A percentile compares a stretch with the other conserved stretches of the same genome.
phyloP scores from a whole-genome alignment of 2,888 invertebrate species.

The Oxytorus armatus region DNA sequence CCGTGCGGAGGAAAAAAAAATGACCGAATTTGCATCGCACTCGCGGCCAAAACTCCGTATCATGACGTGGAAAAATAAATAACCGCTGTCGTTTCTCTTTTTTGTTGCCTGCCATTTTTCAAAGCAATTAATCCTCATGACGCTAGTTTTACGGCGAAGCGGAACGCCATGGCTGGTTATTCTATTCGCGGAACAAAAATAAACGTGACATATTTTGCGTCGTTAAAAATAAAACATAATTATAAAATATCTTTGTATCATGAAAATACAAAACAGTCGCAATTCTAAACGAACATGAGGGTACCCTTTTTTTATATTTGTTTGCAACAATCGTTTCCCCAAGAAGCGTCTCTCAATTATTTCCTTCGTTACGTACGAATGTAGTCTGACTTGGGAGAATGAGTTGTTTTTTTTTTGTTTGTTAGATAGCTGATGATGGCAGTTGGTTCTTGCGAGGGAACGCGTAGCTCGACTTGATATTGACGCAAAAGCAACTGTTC shows the following conservation, averaged over 20 bases:
- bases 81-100: background rate
- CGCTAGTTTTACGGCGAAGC: slow-evolving; percentile 15
- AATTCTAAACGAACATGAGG: too few species aligned
- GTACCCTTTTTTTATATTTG: too few species aligned
- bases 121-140: slow-evolving; percentile 35
- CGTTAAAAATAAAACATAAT: background rate
- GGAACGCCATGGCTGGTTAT: background rate
- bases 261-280: too few species aligned
- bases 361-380: background rate
- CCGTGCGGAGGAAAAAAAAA: slow-evolving; percentile 17
- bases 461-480: slow-evolving; percentile 72
- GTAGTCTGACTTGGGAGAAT: too few species aligned
- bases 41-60: slow-evolving; percentile 11
- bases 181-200: background rate
- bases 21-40: slow-evolving; percentile 8
- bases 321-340: too few species aligned
- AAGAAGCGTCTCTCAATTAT: background rate
- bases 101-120: background rate
- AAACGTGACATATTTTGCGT: too few species aligned
- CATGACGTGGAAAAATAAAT: slow-evolving; percentile 2
- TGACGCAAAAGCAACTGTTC: slow-evolving; percentile 78
- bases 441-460: slow-evolving; percentile 20
- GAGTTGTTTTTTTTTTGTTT: too few species aligned
- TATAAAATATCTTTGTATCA: slow-evolving; percentile 1
- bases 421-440: slow-evolving; percentile 60